phyloP scores from a whole-genome alignment of 2,797 vertebrate species.

The Arnoldichthys spilopterus region DNA sequence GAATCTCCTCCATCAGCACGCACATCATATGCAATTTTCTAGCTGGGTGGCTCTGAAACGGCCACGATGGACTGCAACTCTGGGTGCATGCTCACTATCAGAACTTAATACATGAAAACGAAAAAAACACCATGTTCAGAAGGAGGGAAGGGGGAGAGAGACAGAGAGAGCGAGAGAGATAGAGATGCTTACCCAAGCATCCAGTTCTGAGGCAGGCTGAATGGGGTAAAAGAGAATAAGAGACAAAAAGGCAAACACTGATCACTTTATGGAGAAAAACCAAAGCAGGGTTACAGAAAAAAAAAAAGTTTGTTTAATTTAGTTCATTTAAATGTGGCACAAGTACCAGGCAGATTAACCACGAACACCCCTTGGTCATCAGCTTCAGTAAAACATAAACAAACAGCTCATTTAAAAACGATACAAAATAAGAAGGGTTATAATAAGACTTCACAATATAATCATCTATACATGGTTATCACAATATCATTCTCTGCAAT shows the following conservation, averaged over 20 bases:
- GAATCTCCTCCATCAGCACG: conserved; percentile 52
- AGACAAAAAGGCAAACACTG: conserved; percentile 18
- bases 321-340: not conserved
- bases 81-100: conserved; percentile 46
- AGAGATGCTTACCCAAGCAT: conserved; percentile 68
- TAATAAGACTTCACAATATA: too few relatives aligned
- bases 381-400: too few relatives aligned
- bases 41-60: conserved; percentile 75
- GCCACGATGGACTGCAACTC: conserved; percentile 23
- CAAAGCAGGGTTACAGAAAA: not conserved
- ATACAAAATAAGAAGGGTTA: too few relatives aligned
- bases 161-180: conserved; percentile 2
- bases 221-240: conserved; percentile 27
- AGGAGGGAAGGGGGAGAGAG: conserved; percentile 22
- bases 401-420: too few relatives aligned
- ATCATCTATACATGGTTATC: too few relatives aligned
- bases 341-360: too few relatives aligned
- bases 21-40: conserved; percentile 78
- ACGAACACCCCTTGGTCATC: too few relatives aligned
- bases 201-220: conserved; percentile 70
- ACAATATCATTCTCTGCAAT: too few relatives aligned
- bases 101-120: conserved; percentile 47
- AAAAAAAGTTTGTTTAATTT: too few relatives aligned
- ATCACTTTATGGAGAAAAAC: conserved; percentile 15
- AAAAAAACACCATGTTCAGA: conserved; percentile 41